Conservation (phyloP, 2,888 invertebrate species). For the Linyphia triangularis region DNA sequence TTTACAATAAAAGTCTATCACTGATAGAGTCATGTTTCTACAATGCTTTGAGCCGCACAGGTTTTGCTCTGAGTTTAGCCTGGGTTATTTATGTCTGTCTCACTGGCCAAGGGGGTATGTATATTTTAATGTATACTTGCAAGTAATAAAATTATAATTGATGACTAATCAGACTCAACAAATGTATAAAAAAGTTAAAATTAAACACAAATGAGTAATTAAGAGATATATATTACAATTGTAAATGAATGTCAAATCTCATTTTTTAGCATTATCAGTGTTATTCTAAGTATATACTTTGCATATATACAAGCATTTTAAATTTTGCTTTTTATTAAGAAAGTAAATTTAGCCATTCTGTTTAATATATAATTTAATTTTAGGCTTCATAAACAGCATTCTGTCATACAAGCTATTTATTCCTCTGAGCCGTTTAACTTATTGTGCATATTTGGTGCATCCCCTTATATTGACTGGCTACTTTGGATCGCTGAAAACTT, state of each 20-base stretch:
- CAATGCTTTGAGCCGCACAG: slow-evolving; percentile 26
- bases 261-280: too few relatives aligned
- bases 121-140: neutral
- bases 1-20: neutral
- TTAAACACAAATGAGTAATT: too few relatives aligned
- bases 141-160: too few relatives aligned
- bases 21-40: neutral
- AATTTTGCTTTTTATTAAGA: too few relatives aligned
- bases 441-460: slow-evolving; percentile 90
- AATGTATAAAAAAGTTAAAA: too few relatives aligned
- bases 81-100: slow-evolving; percentile 48
- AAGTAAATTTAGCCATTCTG: too few relatives aligned
- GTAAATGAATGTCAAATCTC: too few relatives aligned
- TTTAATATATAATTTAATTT: neutral
- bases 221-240: too few relatives aligned
- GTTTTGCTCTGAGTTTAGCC: slow-evolving; percentile 5
- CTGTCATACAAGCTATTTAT: slow-evolving; percentile 90
- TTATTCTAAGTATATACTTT: too few relatives aligned
- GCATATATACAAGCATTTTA: too few relatives aligned
- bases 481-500: neutral
- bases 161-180: too few relatives aligned
- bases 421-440: slow-evolving; percentile 93
- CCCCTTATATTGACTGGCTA: slow-evolving; percentile 17
- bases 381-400: slow-evolving; percentile 87
- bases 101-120: slow-evolving; percentile 46